Evolutionary conservation across 1,140 invertebrate species (phyloP), one percentile per base, ranked within the genome.

Genomic region (Lepidostoma basale): DNA sequence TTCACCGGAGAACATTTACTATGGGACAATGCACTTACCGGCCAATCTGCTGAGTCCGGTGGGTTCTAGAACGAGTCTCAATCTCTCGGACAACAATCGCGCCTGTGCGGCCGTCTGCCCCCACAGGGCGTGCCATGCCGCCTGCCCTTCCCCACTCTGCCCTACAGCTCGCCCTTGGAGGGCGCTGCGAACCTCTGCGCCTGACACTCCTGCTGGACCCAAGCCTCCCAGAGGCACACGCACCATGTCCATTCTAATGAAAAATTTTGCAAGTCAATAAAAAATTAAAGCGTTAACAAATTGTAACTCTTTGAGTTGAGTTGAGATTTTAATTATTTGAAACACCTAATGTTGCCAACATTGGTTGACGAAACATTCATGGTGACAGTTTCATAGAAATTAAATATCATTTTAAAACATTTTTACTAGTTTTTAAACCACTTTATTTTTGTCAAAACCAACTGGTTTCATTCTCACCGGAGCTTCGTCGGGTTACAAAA

Each of bases 1-100:
- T n/a, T n/a, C n/a, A n/a, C n/a, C n/a, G n/a, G n/a, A n/a, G n/a
- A n/a, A n/a, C n/a, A n/a, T n/a, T n/a, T n/a, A n/a, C n/a, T n/a
- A n/a, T n/a, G n/a, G n/a, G n/a, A n/a, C 20, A 49, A 16, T 49
- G 22, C 10, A 18, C 18, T 8, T 49, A 69, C 95, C 95, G 73
- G 92, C 94, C 6, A 98, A 81, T 72, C 95, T 89, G 0, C 96
- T 92, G 0, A 95, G 92, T 75, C 95, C 90, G 0, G 96, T 97
- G 0, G 98, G 98, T 83, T 99, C 97, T 12, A 99, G 82, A 36
- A 99, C 92, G 0, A 99, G 84, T 52, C 97, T 83, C 25, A 99
- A 82, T 76, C 98, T 92, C 81, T 99, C 97, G 72, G 95, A 96
- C 5, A 99, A 83, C 68, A 98, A 93, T 60, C 95, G 88, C 0